phyloP scores from a whole-genome alignment of 2,113 vertebrate genomes.

The Pitta sordida region DNA sequence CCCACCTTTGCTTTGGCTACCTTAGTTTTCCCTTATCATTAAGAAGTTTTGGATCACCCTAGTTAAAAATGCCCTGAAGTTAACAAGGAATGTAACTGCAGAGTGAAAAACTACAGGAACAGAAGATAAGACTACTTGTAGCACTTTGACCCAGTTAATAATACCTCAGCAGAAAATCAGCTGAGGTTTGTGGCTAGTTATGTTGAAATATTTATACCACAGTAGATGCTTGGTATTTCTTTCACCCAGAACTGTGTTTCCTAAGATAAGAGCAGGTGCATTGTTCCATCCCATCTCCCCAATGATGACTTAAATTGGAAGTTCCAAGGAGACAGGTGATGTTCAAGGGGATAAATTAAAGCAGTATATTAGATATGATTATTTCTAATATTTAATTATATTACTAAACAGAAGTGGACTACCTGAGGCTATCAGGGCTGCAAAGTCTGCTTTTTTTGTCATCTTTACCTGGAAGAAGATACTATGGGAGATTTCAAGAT shows the following conservation, averaged over 20 bases:
- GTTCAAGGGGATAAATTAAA: not conserved
- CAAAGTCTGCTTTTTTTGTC: not conserved
- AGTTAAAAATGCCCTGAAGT: not conserved
- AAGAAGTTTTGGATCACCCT: not conserved
- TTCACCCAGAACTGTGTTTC: not conserved
- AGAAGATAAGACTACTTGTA: not conserved
- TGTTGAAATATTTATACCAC: not conserved
- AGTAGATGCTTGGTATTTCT: not conserved
- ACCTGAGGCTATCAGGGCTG: not conserved
- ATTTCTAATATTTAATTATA: not conserved
- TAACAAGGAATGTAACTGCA: not conserved
- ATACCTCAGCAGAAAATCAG: not conserved
- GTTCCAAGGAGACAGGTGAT: not conserved
- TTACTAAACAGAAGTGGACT: not conserved
- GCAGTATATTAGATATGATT: not conserved
- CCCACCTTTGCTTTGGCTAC: not conserved
- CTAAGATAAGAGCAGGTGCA: not conserved
- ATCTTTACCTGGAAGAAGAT: not conserved
- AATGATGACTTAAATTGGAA: not conserved
- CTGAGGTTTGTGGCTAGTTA: not conserved
- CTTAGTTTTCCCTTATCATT: not conserved
- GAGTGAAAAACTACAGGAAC: not conserved
- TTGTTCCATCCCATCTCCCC: not conserved
- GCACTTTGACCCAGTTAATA: fast-evolving
- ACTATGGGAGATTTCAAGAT: not conserved